Evolutionary conservation across 2,797 vertebrate species (phyloP).

Genomic region (Phylloscopus collybita): DNA sequence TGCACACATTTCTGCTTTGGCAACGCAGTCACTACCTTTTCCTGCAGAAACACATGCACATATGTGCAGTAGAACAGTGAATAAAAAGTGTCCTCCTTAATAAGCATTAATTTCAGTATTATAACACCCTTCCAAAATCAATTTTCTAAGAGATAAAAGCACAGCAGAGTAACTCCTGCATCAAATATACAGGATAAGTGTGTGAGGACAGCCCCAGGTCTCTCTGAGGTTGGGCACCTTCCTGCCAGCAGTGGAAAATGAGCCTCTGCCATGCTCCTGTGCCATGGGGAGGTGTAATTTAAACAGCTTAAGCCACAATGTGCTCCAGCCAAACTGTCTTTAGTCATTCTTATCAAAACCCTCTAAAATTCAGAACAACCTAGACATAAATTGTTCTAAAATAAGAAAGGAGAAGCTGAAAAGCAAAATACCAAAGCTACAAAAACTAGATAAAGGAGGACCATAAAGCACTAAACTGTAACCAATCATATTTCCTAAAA

Average conservation of each 20-base stretch:
- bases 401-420: no score
- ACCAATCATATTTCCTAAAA: no score
- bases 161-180: background rate
- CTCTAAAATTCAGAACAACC: no score
- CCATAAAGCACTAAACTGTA: no score
- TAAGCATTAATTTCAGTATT: background rate
- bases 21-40: background rate
- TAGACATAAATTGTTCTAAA: no score
- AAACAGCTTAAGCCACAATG: no score
- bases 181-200: background rate
- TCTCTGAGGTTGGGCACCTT: background rate
- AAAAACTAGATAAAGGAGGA: no score
- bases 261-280: background rate
- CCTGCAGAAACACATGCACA: background rate
- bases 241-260: background rate
- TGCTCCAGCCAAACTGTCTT: no score
- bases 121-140: background rate
- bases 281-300: rapidly evolving
- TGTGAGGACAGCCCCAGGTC: background rate
- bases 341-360: no score
- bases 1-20: background rate
- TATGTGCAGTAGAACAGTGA: background rate
- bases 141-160: background rate
- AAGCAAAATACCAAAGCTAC: no score
- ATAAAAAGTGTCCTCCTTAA: background rate